Evolutionary conservation across 2,797 vertebrate genomes (phyloP).

Genomic region (Sorex maritimensis): DNA sequence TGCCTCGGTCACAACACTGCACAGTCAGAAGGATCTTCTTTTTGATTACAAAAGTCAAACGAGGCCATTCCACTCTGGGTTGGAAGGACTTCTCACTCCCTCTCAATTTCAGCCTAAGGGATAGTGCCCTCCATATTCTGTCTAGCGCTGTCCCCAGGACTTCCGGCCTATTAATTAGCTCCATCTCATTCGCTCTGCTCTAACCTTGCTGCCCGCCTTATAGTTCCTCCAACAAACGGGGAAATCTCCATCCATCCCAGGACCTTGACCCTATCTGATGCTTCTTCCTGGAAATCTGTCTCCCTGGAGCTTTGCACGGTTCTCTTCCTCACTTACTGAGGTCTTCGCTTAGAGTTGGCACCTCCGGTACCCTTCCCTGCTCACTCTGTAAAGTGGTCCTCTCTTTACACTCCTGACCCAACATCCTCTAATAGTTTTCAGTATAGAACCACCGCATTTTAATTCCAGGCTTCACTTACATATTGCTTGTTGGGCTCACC

Average conservation of each 20-base stretch:
- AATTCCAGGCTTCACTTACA: neutral
- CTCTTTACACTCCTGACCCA: accelerated
- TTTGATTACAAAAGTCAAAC: neutral
- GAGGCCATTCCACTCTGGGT: neutral
- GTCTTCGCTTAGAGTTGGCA: neutral
- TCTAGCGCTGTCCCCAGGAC: neutral
- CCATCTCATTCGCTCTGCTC: neutral
- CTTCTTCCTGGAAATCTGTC: neutral
- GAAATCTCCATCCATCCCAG: neutral
- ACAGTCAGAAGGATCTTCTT: neutral
- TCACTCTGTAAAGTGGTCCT: neutral
- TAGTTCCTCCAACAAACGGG: accelerated
- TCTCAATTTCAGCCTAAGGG: neutral
- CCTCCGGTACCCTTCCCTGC: accelerated
- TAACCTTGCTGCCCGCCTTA: too few species aligned
- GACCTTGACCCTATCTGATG: neutral
- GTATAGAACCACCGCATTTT: neutral
- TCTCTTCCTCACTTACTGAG: neutral
- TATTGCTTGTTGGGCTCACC: neutral
- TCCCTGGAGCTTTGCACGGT: neutral
- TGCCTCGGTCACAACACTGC: neutral
- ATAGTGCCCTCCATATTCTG: neutral
- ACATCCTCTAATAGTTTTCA: neutral
- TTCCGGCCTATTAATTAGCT: neutral
- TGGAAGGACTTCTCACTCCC: neutral